A percentile compares a stretch with the other conserved stretches of the same genome.
These are phyloP conservation scores for Halcyon senegalensis DNA, from an alignment of 2,113 vertebrate species.

Conservation along the genomic window DNA sequence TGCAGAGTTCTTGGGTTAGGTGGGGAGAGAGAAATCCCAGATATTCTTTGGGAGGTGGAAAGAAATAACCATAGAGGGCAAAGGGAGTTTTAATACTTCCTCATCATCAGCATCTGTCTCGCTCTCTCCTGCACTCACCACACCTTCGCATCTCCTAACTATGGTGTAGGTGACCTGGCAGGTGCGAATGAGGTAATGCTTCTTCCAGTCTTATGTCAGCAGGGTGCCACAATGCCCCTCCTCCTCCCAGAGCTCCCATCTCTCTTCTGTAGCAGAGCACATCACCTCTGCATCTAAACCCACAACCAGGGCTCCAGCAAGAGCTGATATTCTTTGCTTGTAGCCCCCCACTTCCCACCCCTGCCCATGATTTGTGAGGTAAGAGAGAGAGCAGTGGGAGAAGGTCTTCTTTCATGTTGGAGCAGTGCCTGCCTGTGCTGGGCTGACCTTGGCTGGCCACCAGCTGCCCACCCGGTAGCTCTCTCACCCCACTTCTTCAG, in stretches of 20 bases:
- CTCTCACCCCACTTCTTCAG: background rate
- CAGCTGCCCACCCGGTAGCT: background rate
- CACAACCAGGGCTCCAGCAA: background rate
- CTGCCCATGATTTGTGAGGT: background rate
- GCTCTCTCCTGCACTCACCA: background rate
- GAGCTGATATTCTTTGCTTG: background rate
- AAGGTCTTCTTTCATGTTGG: background rate
- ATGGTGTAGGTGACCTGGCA: fast-evolving
- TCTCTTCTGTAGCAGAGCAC: background rate
- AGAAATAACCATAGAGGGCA: background rate
- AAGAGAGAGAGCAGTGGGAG: background rate
- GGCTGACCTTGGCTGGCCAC: background rate
- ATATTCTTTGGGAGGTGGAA: background rate
- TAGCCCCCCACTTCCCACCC: background rate
- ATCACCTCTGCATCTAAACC: background rate
- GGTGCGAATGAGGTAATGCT: background rate
- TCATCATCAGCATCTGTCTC: background rate
- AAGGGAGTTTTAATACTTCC: background rate
- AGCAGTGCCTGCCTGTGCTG: background rate
- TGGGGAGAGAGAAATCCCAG: background rate
- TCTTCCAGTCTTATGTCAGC: background rate
- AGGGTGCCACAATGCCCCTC: background rate
- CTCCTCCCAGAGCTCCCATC: background rate
- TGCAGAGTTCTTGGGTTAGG: background rate
- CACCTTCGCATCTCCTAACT: background rate